phyloP scores from a whole-genome alignment of 2,113 vertebrate genomes.

The cattle (Bos taurus) region ARS-UCD2.0 NC_037343.1:74350001-74350500 shows the following conservation, averaged over 20 bases:
- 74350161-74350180: neutral
- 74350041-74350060: neutral
- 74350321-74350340: neutral
- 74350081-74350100: neutral
- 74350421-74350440: neutral
- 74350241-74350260: neutral
- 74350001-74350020: neutral
- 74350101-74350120: neutral
- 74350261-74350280: neutral
- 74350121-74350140: neutral
- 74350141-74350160: neutral
- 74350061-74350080: neutral
- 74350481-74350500: neutral
- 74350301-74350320: neutral
- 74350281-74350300: neutral
- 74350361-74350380: neutral
- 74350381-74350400: neutral
- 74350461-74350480: neutral
- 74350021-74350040: neutral
- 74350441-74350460: neutral
- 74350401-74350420: neutral
- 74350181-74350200: neutral
- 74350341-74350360: neutral
- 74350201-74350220: neutral
- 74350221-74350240: neutral